Evolutionary conservation across 2,888 invertebrate species (phyloP), one percentile per base, ranked within the genome.

Genomic region (Epistrophe eligans): DNA sequence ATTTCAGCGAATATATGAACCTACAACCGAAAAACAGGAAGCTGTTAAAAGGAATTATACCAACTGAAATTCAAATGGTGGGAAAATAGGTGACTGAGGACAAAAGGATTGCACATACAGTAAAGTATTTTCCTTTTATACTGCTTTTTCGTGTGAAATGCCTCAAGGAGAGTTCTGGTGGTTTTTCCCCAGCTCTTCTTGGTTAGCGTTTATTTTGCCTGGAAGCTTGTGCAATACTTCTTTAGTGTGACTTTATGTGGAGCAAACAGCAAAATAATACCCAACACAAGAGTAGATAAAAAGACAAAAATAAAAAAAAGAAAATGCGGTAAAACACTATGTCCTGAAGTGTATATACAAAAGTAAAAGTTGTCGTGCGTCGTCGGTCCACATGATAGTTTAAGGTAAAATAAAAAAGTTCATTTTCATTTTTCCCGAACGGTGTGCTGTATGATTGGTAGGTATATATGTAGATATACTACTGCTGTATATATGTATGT

Each of bases 51-150:
- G 73, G 70, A 82, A 77, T 81, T 77, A 73, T 77, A 82, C 73
- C 77, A 77, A 76, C 74, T 79, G 70, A 70, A 84, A 84, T 84
- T 84, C 79, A 84, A 82, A 77, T 77, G 73, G 81, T 82, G 77
- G 55, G 70, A 85, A 85, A 85, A 85, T 85, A 85, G 81, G 85
- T 85, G 85, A 77, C 81, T 72, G 66, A 84, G 76, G 80, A 84
- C 85, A 85, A 85, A 85, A 82, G 82, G 70, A 85, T 81, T 85
- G 67, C 73, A 81, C n/a, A n/a, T n/a, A n/a, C 67, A 70, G 66
- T 81, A 35, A 84, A 80, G 77, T 82, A 77, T 77, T 81, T 77
- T 81, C 60, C 77, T 81, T 85, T 85, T 70, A 73, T 81, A 73
- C 66, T 55, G 77, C 77, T 67, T 66, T 60, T 81, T 84, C 77